Evolutionary conservation across 2,113 vertebrate species (phyloP), one percentile per base, ranked within the genome.

Genomic region (Labrus mixtus): DNA sequence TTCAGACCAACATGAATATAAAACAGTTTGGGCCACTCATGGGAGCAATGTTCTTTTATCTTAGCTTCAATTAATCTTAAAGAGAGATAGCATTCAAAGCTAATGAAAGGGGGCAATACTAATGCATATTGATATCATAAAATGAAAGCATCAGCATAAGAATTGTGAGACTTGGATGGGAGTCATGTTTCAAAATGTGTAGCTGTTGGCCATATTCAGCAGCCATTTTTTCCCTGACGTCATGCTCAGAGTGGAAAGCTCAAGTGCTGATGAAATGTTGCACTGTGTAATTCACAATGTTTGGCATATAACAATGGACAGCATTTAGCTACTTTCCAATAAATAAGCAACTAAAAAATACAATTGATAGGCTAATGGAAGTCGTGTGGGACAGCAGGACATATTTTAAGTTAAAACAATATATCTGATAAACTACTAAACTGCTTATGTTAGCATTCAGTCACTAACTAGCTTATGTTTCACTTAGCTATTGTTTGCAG

Each of bases 21-120:
- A 94, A 95, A 92, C 92, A 93, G 91, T 81, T n/a, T n/a, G 79
- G 86, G 78, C 84, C 83, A 73, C 92, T 86, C 89, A 76, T 84
- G 90, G 89, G 90, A 93, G 81, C 91, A 87, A 90, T 92, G 86
- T 88, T 92, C 83, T 89, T 92, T 92, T 91, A 89, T 92, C 89
- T 90, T 80, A 82, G 74, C 87, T 91, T 89, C 93, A 90, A 93
- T 94, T 94, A 91, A 93, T 95, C 93, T 93, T 90, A 81, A 93
- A 90, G 90, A 92, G 93, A 90, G 88, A 88, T 87, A 83, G 84
- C 82, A 92, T 94, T 94, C 93, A 91, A 89, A 87, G 80, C 89
- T 93, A 90, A 92, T 92, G 90, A 93, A 89, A 82, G 85, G 87
- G 85, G 83, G 75, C 78, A 84, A 85, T 71, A 87, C 82, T 85